Evolutionary conservation across 1,140 invertebrate genomes (phyloP).

Genomic region (Brachionus plicatilis): DNA sequence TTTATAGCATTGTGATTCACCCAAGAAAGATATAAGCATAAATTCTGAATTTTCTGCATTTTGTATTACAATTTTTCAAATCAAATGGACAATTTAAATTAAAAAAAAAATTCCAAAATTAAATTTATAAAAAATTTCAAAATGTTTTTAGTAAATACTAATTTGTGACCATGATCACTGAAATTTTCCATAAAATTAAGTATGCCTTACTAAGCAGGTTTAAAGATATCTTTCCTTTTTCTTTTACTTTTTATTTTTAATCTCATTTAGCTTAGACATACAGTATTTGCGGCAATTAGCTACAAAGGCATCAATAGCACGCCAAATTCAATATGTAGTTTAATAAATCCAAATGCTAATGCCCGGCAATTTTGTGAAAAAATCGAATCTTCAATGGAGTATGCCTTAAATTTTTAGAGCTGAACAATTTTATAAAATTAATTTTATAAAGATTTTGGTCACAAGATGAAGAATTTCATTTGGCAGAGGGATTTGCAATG

Average conservation of each 20-base stretch:
- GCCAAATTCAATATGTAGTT: constrained; percentile 14
- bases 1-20: too few species aligned
- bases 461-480: neutral
- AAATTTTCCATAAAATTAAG: too few species aligned
- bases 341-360: constrained; percentile 29
- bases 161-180: too few species aligned
- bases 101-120: too few species aligned
- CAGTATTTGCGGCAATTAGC: neutral
- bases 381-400: neutral
- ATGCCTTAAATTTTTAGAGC: neutral
- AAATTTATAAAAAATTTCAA: too few species aligned
- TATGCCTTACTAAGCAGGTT: neutral
- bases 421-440: neutral
- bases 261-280: neutral
- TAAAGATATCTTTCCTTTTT: neutral
- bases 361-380: constrained; percentile 17
- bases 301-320: neutral
- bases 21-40: too few species aligned
- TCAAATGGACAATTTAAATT: too few species aligned
- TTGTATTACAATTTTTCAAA: too few species aligned
- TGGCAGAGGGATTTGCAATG: constrained; percentile 1
- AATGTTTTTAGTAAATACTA: too few species aligned
- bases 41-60: too few species aligned
- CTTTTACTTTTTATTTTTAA: neutral
- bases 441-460: neutral